phyloP scores from a whole-genome alignment of 2,113 vertebrate species.

The Loxodonta africana region DNA sequence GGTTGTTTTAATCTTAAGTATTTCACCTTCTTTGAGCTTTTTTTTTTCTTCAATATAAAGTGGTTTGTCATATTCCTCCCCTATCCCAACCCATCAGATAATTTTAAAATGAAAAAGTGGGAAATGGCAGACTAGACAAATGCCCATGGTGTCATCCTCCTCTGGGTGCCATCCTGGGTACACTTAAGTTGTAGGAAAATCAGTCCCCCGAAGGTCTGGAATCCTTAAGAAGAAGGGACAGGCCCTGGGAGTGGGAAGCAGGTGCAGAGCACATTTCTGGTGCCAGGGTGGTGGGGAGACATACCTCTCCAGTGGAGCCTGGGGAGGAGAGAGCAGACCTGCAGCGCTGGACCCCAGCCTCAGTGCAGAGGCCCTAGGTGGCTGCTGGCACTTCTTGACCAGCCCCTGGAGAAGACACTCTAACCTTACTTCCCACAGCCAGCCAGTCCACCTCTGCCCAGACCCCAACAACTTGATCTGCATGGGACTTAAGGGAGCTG shows the following conservation, averaged over 20 bases:
- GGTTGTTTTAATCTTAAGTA: conserved; percentile 70
- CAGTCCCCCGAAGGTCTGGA: neutral
- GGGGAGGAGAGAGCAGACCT: neutral
- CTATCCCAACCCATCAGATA: neutral
- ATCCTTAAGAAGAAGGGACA: neutral
- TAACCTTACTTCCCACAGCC: rapidly evolving
- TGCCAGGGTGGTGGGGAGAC: neutral
- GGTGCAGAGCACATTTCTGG: neutral
- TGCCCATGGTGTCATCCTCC: no score
- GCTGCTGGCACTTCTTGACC: neutral
- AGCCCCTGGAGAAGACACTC: neutral
- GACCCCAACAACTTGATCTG: neutral
- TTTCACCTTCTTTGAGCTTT: conserved; percentile 57
- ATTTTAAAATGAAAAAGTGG: conserved; percentile 49
- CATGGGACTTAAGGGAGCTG: rapidly evolving
- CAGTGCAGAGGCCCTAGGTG: neutral
- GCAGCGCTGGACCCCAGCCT: neutral
- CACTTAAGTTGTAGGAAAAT: neutral
- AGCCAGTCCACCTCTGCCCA: neutral
- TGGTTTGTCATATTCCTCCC: neutral
- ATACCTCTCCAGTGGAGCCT: no score
- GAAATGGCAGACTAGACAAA: neutral
- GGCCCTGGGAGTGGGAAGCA: neutral
- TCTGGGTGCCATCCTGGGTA: neutral
- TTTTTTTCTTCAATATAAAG: conserved; percentile 53